Percentiles rank a stretch among this genome's conserved stretches.
phyloP scores from a whole-genome alignment of 2,113 vertebrate genomes.

The Oxygymnocypris stewartii region DNA sequence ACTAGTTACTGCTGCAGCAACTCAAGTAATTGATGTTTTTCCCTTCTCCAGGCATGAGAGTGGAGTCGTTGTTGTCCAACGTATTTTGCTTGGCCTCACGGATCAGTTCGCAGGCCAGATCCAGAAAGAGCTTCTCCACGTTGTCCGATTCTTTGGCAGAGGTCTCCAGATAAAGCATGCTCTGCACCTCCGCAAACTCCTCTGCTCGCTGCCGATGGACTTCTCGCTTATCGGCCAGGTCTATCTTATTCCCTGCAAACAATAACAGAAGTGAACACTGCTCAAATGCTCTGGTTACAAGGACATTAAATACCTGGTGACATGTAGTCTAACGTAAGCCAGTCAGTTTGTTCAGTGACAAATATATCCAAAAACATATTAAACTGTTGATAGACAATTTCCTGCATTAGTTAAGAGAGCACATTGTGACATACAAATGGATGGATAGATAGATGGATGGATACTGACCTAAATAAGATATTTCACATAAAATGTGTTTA shows the following conservation, averaged over 20 bases:
- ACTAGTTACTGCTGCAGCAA: slow-evolving; percentile 95
- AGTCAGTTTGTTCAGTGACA: background rate
- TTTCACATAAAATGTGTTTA: too few relatives aligned
- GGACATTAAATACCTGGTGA: background rate
- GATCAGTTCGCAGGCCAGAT: slow-evolving; percentile 94
- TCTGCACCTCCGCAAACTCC: slow-evolving; percentile 92
- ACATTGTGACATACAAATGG: background rate
- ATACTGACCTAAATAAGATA: too few relatives aligned
- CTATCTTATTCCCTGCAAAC: slow-evolving; percentile 94
- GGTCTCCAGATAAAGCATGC: slow-evolving; percentile 98
- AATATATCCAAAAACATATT: background rate
- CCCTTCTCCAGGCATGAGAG: slow-evolving; percentile 92
- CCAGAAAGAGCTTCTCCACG: slow-evolving; percentile 98
- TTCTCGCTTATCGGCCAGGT: slow-evolving; percentile 93
- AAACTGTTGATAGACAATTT: background rate
- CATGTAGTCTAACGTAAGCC: background rate
- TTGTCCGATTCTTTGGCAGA: slow-evolving; percentile 98
- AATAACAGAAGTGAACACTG: background rate
- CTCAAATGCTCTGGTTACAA: slow-evolving; percentile 7
- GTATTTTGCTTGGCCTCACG: slow-evolving; percentile 95
- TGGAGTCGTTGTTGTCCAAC: slow-evolving; percentile 93
- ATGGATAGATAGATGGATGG: background rate
- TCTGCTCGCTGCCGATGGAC: slow-evolving; percentile 92
- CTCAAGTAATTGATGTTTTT: slow-evolving; percentile 97
- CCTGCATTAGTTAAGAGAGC: background rate